phyloP scores from a whole-genome alignment of 2,797 vertebrate genomes.

The Lycodopsis pacificus region DNA sequence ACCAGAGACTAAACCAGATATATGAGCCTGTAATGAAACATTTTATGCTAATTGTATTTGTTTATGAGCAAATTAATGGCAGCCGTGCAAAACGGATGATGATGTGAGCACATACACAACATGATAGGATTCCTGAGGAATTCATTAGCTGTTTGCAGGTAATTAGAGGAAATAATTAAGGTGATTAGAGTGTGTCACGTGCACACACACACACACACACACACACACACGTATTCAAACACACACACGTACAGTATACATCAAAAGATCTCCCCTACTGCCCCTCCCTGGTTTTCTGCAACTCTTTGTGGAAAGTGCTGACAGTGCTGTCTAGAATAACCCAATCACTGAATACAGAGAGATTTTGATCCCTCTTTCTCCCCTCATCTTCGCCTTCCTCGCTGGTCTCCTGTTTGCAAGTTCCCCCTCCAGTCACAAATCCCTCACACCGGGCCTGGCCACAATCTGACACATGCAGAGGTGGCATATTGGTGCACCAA shows the following conservation, averaged over 20 bases:
- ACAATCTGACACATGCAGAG: constrained; percentile 79
- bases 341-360: constrained; percentile 71
- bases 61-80: constrained; percentile 99
- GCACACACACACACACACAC: constrained; percentile 42
- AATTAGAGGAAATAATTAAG: constrained; percentile 99
- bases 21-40: constrained; percentile 93
- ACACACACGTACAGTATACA: constrained; percentile 78
- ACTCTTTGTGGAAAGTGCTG: constrained; percentile 91
- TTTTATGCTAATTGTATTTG: constrained; percentile 99
- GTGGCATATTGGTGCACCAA: constrained; percentile 76
- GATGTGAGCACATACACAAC: constrained; percentile 97
- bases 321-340: constrained; percentile 82
- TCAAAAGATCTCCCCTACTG: constrained; percentile 85
- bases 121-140: constrained; percentile 98
- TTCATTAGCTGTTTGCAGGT: constrained; percentile 99
- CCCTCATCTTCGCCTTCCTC: constrained; percentile 66
- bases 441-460: constrained; percentile 60
- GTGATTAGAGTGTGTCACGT: constrained; percentile 96
- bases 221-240: background rate
- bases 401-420: constrained; percentile 55
- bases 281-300: constrained; percentile 82
- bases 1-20: constrained; percentile 73
- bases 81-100: constrained; percentile 98
- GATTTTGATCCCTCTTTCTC: constrained; percentile 64
- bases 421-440: constrained; percentile 78